Evolutionary conservation across 1,140 invertebrate genomes (phyloP).

Genomic region (Elysia chlorotica): DNA sequence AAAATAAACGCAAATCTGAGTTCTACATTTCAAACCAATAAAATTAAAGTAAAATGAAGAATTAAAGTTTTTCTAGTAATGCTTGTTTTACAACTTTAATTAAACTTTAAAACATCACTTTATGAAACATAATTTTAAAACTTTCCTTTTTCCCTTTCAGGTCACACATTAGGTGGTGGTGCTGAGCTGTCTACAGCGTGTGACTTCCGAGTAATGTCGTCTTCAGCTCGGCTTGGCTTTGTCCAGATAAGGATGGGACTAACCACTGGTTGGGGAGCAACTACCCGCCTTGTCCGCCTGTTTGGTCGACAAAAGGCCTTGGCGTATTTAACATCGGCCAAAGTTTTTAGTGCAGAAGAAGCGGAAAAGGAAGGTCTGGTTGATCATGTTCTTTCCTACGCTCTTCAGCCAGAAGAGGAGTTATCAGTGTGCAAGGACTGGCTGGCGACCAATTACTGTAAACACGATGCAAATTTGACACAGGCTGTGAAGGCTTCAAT

Average conservation of each 20-base stretch:
- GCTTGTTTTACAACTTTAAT: background rate
- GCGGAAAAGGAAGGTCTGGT: constrained; percentile 60
- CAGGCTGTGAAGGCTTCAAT: constrained; percentile 63
- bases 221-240: constrained; percentile 64
- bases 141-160: background rate
- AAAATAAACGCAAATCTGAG: too few relatives aligned
- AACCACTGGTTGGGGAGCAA: constrained; percentile 68
- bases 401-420: constrained; percentile 26
- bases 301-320: constrained; percentile 63
- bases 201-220: constrained; percentile 66
- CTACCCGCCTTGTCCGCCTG: constrained; percentile 61
- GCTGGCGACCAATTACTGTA: constrained; percentile 49
- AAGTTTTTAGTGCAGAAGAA: constrained; percentile 55
- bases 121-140: background rate
- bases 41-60: too few relatives aligned
- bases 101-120: background rate
- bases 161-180: constrained; percentile 68
- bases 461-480: constrained; percentile 44
- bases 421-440: constrained; percentile 55
- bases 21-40: too few relatives aligned
- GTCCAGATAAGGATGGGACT: constrained; percentile 70
- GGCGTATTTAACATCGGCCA: constrained; percentile 61
- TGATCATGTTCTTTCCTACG: constrained; percentile 44
- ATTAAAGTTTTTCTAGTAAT: too few relatives aligned
- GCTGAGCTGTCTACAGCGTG: constrained; percentile 68